Evolutionary conservation across 2,113 vertebrate genomes (phyloP).

Genomic region (Galbula dea): DNA sequence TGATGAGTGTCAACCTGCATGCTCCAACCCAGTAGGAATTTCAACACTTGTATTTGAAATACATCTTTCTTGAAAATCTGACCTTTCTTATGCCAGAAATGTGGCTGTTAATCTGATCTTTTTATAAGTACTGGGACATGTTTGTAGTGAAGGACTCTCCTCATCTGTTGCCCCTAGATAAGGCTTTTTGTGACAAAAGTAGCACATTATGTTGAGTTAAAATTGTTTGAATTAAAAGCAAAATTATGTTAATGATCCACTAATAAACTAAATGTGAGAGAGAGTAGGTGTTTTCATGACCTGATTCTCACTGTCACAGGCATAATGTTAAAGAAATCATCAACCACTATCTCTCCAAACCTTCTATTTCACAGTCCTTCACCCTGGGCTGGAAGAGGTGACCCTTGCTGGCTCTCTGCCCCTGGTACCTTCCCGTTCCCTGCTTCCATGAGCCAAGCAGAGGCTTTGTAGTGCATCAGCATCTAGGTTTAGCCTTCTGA

Average conservation of each 20-base stretch:
- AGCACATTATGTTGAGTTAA: not conserved
- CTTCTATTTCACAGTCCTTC: not conserved
- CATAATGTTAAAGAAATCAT: not conserved
- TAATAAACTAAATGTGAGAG: not conserved
- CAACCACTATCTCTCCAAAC: not conserved
- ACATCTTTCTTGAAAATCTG: not conserved
- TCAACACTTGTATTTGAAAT: not conserved
- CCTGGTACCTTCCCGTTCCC: not conserved
- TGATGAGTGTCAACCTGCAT: not conserved
- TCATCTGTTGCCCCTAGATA: not conserved
- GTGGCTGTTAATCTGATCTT: not conserved
- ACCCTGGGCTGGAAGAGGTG: not conserved
- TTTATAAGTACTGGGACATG: not conserved
- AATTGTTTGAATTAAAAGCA: too few relatives aligned
- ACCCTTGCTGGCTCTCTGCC: not conserved
- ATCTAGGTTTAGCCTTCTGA: not conserved
- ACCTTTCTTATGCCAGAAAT: not conserved
- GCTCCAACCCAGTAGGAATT: not conserved
- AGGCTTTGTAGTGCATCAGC: not conserved
- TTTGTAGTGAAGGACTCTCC: not conserved
- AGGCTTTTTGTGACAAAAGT: not conserved
- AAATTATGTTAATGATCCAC: not conserved
- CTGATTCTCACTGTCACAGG: not conserved
- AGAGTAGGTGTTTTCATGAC: not conserved
- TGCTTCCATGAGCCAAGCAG: rapidly evolving